Percentiles rank a stretch among this genome's conserved stretches.
Conservation (phyloP, 2,888 invertebrate species). For the Agrilus mali region DNA sequence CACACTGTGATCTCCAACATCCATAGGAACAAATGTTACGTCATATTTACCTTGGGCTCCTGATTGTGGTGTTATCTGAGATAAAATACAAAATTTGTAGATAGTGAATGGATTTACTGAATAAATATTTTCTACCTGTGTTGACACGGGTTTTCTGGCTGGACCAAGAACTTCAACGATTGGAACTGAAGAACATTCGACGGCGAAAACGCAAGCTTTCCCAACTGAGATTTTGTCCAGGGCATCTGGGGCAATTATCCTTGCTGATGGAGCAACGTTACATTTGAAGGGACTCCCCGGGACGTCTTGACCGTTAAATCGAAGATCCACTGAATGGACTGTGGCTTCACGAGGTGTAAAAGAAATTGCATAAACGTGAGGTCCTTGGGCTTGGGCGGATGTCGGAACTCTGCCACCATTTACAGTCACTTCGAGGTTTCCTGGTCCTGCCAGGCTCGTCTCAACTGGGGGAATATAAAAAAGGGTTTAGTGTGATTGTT, state of each 20-base stretch:
- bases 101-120: not conserved
- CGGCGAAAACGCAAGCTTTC: slow-evolving; percentile 68
- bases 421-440: slow-evolving; percentile 95
- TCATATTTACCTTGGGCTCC: slow-evolving; percentile 35
- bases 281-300: slow-evolving; percentile 82
- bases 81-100: slow-evolving; percentile 9
- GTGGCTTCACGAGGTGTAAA: slow-evolving; percentile 90
- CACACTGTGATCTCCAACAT: slow-evolving; percentile 89
- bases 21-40: slow-evolving; percentile 62
- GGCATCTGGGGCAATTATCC: slow-evolving; percentile 71
- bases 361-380: slow-evolving; percentile 91
- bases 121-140: slow-evolving; percentile 35
- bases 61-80: slow-evolving; percentile 30
- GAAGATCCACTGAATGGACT: slow-evolving; percentile 84
- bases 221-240: slow-evolving; percentile 85
- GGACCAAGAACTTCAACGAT: slow-evolving; percentile 71
- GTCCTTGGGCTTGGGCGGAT: slow-evolving; percentile 91
- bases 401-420: slow-evolving; percentile 96
- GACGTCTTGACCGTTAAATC: slow-evolving; percentile 93
- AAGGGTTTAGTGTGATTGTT: no score
- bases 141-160: slow-evolving; percentile 56
- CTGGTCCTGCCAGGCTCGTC: slow-evolving; percentile 95
- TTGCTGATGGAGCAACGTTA: slow-evolving; percentile 67
- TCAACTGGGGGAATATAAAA: slow-evolving; percentile 53
- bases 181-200: slow-evolving; percentile 75